Percentiles rank a stretch among this genome's conserved stretches.
phyloP scores from a whole-genome alignment of 1,140 invertebrate species.

The Myzus persicae region DNA sequence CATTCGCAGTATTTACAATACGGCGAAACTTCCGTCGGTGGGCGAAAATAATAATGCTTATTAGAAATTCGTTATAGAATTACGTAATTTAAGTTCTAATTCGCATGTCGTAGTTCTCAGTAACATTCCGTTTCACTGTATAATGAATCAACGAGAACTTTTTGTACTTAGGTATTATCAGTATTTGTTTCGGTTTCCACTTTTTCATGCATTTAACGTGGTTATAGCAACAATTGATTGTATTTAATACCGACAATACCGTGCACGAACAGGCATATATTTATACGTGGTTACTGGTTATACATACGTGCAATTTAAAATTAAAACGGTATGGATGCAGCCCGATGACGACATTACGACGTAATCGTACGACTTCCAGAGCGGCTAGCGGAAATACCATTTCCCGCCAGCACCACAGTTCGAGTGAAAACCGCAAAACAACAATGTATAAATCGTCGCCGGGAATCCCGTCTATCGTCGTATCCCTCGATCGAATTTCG shows the following conservation, averaged over 20 bases:
- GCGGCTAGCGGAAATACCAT: neutral
- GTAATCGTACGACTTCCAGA: neutral
- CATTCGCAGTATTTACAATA: neutral
- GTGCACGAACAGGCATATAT: neutral
- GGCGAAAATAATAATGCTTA: neutral
- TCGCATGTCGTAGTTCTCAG: neutral
- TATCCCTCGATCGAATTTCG: neutral
- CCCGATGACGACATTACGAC: neutral
- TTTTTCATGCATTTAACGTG: too few relatives aligned
- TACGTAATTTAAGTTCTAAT: neutral
- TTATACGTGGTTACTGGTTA: neutral
- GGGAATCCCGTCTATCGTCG: neutral
- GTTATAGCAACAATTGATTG: neutral
- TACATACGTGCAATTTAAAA: neutral
- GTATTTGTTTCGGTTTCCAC: too few relatives aligned
- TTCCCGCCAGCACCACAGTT: neutral
- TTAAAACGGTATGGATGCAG: neutral
- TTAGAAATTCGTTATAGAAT: neutral
- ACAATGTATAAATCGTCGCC: neutral
- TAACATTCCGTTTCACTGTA: too few relatives aligned
- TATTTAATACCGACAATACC: neutral
- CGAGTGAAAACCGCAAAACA: neutral
- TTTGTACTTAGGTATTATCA: too few relatives aligned
- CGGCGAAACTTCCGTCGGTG: neutral
- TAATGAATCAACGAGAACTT: too few relatives aligned